Base-by-base conservation (phyloP, 1,140 invertebrate genomes). In the Ridgeia piscesae region DNA sequence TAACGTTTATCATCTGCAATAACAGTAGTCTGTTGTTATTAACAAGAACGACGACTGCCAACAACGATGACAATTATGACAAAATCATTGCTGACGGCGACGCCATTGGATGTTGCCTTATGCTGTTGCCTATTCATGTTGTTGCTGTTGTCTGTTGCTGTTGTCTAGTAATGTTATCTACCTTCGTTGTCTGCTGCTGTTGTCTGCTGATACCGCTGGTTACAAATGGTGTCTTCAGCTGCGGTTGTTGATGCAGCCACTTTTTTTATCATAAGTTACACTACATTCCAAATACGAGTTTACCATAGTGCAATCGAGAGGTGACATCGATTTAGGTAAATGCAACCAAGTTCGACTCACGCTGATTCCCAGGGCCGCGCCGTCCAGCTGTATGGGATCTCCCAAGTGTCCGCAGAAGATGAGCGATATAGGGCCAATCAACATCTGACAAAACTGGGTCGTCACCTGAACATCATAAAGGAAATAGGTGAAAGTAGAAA, bases 401-500 rank as follows among this genome's bases (percentile, higher is more conserved):
- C 35, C 89, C 31, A 93, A 77, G 91, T 93, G 93, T 33, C 93
- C 93, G 34, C 93, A 93, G 58, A 93, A 93, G 6, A 92, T 89
- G 34, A 93, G 27, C 17, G 88, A 89, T 6, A 93, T 91, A 6
- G 93, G 93, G 14, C 77, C 88, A 42, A 93, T 1, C 21, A 93
- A 35, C 34, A 92, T 92, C 89, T 93, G 93, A 91, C 35, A 89
- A 50, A 93, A 31, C 17, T 92, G 91, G 6, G 88, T 93, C 21
- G 92, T 8, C 35, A 92, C 91, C 93, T 92, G 92, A 4, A 27
- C 33, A 48, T 35, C 34, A 6, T 2, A 90, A n/a, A 90, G 89
- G 21, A 14, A 90, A 0, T 1, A 33, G 6, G 50, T 50, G 34
- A n/a, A n/a, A n/a, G n/a, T 91, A 21, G 50, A 35, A 77, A 35